These are phyloP conservation scores for Pseudomyrmex concolor DNA, from an alignment of 1,140 invertebrate genomes.

Conservation along the genomic window DNA sequence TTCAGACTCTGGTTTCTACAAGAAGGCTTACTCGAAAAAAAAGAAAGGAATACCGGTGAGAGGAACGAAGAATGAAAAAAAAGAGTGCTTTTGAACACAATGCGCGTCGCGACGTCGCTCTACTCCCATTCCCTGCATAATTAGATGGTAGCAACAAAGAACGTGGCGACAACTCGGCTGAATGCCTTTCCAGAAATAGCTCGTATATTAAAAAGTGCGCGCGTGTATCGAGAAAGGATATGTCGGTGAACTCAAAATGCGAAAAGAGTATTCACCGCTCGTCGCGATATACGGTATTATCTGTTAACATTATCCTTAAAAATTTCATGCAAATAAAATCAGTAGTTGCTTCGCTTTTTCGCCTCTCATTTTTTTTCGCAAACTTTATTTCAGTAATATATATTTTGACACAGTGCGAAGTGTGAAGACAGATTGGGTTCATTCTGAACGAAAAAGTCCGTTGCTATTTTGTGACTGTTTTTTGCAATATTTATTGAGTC, in stretches of 20 bases:
- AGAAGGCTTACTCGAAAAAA: background rate
- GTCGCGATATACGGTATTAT: no score
- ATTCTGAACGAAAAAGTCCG: no score
- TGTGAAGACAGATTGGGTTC: no score
- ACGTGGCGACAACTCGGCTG: slow-evolving; percentile 6
- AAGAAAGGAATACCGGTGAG: background rate
- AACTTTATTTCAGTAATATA: no score
- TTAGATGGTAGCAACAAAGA: slow-evolving; percentile 21
- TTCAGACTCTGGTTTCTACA: background rate
- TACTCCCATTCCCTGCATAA: slow-evolving; percentile 10
- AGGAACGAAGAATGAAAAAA: slow-evolving; percentile 1
- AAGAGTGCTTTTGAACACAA: slow-evolving; percentile 25
- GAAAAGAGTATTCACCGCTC: background rate
- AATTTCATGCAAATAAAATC: no score
- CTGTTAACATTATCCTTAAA: no score
- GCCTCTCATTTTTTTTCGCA: background rate
- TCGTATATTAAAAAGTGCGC: slow-evolving; percentile 30
- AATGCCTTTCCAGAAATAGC: slow-evolving; percentile 14
- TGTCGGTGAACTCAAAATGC: background rate
- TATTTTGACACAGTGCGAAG: no score
- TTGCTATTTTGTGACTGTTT: no score
- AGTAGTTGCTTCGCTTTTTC: background rate
- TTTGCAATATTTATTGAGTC: no score
- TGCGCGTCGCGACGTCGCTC: background rate
- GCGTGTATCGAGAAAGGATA: background rate